Base-by-base conservation (phyloP, 1,140 invertebrate genomes). In the Hetaerina americana region DNA sequence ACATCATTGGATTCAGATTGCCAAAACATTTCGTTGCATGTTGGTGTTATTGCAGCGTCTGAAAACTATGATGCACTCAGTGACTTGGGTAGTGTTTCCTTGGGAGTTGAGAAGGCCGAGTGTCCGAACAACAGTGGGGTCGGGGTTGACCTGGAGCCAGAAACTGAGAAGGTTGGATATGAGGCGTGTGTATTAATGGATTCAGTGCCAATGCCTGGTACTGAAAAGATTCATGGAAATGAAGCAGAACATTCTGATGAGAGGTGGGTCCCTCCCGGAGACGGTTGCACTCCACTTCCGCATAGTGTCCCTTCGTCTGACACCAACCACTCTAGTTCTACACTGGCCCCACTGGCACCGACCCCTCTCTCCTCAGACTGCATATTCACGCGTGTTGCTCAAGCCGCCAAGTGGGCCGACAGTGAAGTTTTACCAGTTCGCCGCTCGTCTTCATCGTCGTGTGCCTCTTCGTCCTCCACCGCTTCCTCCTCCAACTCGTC, bases 321-420 rank as follows among this genome's bases (percentile, higher is more conserved):
- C 70, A 24, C 49, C 69, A 40, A 79, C 80, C 73, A 79, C 79
- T 74, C 80, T 77, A 49, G 82, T 79, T 74, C 81, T 83, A 70
- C 71, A 66, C 78, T 79, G 69, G 78, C 77, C 12, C 78, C 78
- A 5, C 74, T 79, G 66, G 87, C 89, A 74, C 88, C 86, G 72
- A 85, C 86, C 28, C 84, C 85, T 5, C 84, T 85, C 72, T 85
- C 86, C 15, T 90, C 88, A 8, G 89, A 89, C 1, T 90, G 89
- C 74, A 84, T 85, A 40, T 85, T 87, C 72, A 77, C 85, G 0
- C 81, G 85, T 26, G n/a, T n/a, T n/a, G 84, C 82, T n/a, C 85
- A 87, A 76, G 86, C 15, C 22, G 40, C 87, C 12, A 88, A 89
- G 76, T 90, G 89, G 88, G 85, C 87, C 5, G 89, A 91, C 73